Conservation (phyloP, 2,888 invertebrate species). For the Zhuqinia jingwanae region DNA sequence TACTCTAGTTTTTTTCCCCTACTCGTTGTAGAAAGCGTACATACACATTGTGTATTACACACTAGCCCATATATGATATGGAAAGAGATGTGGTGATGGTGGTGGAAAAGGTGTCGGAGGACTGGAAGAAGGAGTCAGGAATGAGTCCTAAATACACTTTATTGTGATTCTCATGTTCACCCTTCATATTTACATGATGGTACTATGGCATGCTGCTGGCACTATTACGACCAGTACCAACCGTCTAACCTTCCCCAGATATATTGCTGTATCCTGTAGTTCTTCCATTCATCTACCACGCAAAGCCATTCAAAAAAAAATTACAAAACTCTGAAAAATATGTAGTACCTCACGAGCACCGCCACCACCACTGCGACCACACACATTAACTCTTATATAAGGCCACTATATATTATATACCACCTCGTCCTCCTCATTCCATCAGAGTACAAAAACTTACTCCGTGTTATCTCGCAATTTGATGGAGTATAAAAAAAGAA, state of each 20-base stretch:
- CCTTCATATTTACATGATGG: slow-evolving; percentile 50
- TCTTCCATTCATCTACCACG: too few relatives aligned
- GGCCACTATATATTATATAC: neutral
- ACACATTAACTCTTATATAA: too few relatives aligned
- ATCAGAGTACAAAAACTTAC: neutral
- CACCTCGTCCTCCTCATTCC: too few relatives aligned
- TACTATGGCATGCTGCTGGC: neutral
- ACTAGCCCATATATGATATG: neutral
- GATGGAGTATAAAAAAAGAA: slow-evolving; percentile 2
- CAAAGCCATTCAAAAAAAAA: too few relatives aligned
- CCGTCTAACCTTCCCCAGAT: too few relatives aligned
- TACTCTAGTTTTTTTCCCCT: neutral
- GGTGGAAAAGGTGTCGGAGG: neutral
- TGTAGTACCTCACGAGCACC: too few relatives aligned
- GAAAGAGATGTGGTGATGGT: neutral
- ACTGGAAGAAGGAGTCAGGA: neutral
- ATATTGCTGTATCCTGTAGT: too few relatives aligned
- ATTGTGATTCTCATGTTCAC: slow-evolving; percentile 36
- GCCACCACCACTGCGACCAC: too few relatives aligned
- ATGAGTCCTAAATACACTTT: slow-evolving; percentile 22
- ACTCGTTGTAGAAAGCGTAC: neutral
- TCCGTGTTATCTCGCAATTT: slow-evolving; percentile 13
- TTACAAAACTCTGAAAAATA: too few relatives aligned
- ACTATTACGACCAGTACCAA: neutral
- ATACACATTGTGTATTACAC: neutral